Base-by-base conservation (phyloP, 2,113 vertebrate genomes). In the Brachypteracias leptosomus region DNA sequence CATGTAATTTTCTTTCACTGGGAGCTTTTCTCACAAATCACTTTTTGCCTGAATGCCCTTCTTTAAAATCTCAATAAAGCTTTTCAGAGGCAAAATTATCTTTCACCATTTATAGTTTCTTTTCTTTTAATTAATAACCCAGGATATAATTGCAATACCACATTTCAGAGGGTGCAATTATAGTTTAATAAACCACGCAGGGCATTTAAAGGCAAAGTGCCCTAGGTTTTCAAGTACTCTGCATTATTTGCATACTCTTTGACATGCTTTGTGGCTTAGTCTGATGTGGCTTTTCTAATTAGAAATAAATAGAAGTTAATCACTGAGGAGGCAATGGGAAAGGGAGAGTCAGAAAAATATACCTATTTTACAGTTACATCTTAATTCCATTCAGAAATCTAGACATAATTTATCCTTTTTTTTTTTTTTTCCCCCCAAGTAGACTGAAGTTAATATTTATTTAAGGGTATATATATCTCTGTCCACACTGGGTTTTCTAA, bases 281-380 rank as follows among this genome's bases (percentile, higher is more conserved):
- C 75, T 95, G 93, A 95, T 93, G 83, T 85, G 85, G 73, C 61
- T 95, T 95, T 93, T 89, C 70, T 81, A 84, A 89, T 92, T 88
- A 96, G 71, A 85, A 96, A 96, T 95, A 95, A 88, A 89, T 73
- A 89, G 24, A 90, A 89, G 25, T 90, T 97, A 94, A 96, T 93
- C 54, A 82, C 85, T 96, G n/a, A 91, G 79, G 42, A 93, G 85
- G 46, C 72, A 95, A 75, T 76, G 55, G 51, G 61, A 89, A 89
- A 89, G 17, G 16, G 55, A 63, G 25, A 84, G 46, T 59, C n/a
- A 95, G 38, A 52, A 92, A 67, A 86, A 84, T 52, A 40, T 0
- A 51, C 11, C 22, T 55, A 55, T 85, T 93, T 74, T 47, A 7
- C 11, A 91, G 74, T 72, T 87, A 87, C 5, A 61, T 42, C 46